A percentile compares a stretch with the other conserved stretches of the same genome.
phyloP scores from a whole-genome alignment of 2,113 vertebrate species.

The Baryphthengus martii region DNA sequence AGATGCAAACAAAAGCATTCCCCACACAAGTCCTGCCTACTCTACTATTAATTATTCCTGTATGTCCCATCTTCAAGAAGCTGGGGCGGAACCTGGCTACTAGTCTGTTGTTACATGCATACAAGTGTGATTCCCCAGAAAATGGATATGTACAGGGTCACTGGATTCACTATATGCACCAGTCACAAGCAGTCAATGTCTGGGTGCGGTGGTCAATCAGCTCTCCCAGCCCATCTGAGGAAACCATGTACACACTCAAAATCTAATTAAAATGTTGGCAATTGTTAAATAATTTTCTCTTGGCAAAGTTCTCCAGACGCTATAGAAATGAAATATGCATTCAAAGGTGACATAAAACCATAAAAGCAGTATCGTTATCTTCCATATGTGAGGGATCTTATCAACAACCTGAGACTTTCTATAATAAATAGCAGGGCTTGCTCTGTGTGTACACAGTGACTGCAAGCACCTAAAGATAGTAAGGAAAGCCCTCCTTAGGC shows the following conservation, averaged over 20 bases:
- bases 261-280: background rate
- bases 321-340: background rate
- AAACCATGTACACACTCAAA: background rate
- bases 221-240: background rate
- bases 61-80: background rate
- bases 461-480: slow-evolving; percentile 37
- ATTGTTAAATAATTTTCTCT: background rate
- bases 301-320: background rate
- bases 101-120: background rate
- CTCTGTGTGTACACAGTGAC: background rate
- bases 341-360: background rate
- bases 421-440: background rate
- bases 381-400: background rate
- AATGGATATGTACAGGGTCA: background rate
- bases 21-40: background rate
- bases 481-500: background rate
- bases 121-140: background rate
- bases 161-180: background rate
- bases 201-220: background rate
- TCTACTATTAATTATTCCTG: background rate
- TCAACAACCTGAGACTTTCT: background rate
- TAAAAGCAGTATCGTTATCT: background rate
- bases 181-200: background rate
- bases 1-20: background rate
- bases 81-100: background rate